Evolutionary conservation across 2,797 vertebrate species (phyloP).

Genomic region (Notamacropus eugenii): DNA sequence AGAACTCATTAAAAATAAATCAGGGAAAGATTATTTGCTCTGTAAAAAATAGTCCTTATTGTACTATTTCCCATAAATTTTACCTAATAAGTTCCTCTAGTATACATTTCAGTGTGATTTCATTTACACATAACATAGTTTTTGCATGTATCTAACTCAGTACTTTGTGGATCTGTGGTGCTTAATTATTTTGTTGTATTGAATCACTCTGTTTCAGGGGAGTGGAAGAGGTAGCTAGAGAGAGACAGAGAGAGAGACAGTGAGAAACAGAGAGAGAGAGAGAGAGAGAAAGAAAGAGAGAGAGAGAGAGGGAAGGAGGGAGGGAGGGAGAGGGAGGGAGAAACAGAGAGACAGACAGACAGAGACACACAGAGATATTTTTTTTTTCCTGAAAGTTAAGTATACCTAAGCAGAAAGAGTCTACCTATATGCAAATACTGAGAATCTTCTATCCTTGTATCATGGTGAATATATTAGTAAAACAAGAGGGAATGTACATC

Average conservation of each 20-base stretch:
- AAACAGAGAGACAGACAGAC: too few species aligned
- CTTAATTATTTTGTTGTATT: not conserved
- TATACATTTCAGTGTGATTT: not conserved
- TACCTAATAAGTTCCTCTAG: not conserved
- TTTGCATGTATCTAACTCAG: not conserved
- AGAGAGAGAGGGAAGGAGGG: too few species aligned
- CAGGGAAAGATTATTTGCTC: not conserved
- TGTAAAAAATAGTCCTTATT: not conserved
- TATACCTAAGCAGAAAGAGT: not conserved
- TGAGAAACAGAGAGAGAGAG: too few species aligned
- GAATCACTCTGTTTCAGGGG: not conserved
- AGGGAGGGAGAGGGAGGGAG: too few species aligned
- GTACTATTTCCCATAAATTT: not conserved
- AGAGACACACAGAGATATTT: too few species aligned
- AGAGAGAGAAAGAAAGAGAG: not conserved
- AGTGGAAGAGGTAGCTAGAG: not conserved
- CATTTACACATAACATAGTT: not conserved
- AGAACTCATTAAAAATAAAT: not conserved
- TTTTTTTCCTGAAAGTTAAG: not conserved
- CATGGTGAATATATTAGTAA: not conserved
- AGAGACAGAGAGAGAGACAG: too few species aligned
- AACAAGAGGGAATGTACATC: constrained; percentile 38
- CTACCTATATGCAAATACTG: not conserved
- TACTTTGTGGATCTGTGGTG: not conserved
- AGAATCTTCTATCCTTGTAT: constrained; percentile 17